Conservation (phyloP, 2,113 vertebrate species). For the Macrotis lagotis region DNA sequence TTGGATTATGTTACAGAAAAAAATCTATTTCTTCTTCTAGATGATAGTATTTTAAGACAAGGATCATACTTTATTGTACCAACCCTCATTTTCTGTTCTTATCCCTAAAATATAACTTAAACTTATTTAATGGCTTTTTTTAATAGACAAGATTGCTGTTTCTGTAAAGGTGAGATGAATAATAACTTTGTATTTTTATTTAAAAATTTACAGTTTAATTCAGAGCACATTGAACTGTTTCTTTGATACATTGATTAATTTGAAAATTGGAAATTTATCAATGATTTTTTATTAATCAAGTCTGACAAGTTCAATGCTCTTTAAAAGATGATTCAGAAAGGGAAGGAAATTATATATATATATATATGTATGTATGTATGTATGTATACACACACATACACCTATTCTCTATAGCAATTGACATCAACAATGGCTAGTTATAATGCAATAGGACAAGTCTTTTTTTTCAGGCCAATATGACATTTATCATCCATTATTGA, state of each 20-base stretch:
- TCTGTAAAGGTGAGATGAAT: not conserved
- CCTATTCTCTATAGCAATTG: slow-evolving; percentile 17
- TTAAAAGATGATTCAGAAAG: not conserved
- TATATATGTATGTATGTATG: too few species aligned
- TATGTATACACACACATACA: not conserved
- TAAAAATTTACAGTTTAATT: not conserved
- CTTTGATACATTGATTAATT: not conserved
- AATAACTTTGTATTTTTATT: not conserved
- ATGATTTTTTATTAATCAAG: slow-evolving; percentile 11
- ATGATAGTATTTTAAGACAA: not conserved
- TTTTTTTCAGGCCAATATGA: not conserved
- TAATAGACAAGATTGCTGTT: not conserved
- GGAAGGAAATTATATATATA: not conserved
- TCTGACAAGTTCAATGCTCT: not conserved
- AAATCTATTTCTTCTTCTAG: not conserved
- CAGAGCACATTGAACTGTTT: not conserved
- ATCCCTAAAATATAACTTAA: not conserved
- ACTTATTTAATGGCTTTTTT: not conserved
- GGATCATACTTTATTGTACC: not conserved
- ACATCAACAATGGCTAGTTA: slow-evolving; percentile 24
- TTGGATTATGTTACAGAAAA: not conserved
- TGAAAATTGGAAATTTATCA: not conserved
- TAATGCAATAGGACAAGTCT: not conserved
- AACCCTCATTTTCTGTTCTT: not conserved
- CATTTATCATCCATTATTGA: not conserved